A percentile compares a stretch with the other conserved stretches of the same genome.
Evolutionary conservation across 2,113 vertebrate genomes (phyloP).

Genomic region (Taurulus bubalis): DNA sequence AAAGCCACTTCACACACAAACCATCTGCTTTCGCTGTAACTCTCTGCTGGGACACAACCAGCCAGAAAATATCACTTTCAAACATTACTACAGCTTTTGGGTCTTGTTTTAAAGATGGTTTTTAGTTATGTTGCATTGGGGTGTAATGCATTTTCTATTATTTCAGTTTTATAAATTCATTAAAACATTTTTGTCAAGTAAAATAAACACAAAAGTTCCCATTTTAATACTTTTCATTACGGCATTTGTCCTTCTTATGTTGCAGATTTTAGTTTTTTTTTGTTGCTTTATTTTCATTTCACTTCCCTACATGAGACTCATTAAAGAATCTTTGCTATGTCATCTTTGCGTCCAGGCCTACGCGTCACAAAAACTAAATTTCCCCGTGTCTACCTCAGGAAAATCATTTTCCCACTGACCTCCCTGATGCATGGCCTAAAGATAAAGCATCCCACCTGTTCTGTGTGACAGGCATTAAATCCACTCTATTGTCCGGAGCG

Average conservation of each 20-base stretch:
- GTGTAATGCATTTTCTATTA: neutral
- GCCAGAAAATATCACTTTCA: constrained; percentile 2
- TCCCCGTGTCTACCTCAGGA: constrained; percentile 64
- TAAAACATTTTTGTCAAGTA: too few relatives aligned
- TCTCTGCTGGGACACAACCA: constrained; percentile 21
- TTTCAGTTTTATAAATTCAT: neutral
- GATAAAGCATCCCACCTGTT: constrained; percentile 80
- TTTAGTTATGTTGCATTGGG: neutral
- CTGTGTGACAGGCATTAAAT: constrained; percentile 71
- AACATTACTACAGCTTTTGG: neutral
- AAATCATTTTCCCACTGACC: constrained; percentile 79
- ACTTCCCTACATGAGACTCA: neutral
- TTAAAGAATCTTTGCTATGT: neutral
- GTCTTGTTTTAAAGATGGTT: neutral
- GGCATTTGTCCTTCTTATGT: too few relatives aligned
- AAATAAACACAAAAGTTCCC: neutral
- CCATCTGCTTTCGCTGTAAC: constrained; percentile 71
- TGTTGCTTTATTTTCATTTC: neutral
- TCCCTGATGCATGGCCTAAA: constrained; percentile 63
- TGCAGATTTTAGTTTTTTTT: neutral
- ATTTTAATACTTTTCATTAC: neutral
- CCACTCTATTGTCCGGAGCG: constrained; percentile 68
- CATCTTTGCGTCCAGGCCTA: constrained; percentile 5
- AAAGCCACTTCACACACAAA: constrained; percentile 47
- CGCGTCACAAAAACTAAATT: constrained; percentile 12